phyloP scores from a whole-genome alignment of 2,888 invertebrate genomes.

The Amiota mariae region DNA sequence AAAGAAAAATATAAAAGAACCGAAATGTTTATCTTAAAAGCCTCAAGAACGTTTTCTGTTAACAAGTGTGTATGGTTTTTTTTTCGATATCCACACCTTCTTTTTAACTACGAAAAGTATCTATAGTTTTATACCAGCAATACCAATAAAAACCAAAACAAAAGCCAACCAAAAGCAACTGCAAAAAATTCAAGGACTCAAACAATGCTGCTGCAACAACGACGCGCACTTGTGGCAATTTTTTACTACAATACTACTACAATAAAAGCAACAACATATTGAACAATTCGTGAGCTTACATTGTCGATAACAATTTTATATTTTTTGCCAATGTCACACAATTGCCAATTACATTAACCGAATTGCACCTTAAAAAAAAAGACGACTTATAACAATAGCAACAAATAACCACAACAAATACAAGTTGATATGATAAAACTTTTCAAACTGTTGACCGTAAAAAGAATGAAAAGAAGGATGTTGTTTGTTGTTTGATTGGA shows the following conservation, averaged over 20 bases:
- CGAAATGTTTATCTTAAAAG: slow-evolving; percentile 25
- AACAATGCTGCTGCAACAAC: slow-evolving; percentile 32
- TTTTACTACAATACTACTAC: slow-evolving; percentile 29
- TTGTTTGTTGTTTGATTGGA: no score
- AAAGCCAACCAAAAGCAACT: slow-evolving; percentile 13
- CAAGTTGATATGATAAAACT: no score
- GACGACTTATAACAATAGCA: slow-evolving; percentile 7
- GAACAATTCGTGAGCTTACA: slow-evolving; percentile 17
- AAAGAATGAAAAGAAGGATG: no score
- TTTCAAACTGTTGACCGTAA: no score
- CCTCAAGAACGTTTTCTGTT: slow-evolving; percentile 16
- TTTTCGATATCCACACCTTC: neutral
- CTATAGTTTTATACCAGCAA: slow-evolving; percentile 18
- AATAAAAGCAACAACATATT: slow-evolving; percentile 13
- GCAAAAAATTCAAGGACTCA: neutral
- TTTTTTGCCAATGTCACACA: slow-evolving; percentile 39
- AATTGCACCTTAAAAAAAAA: slow-evolving; percentile 16
- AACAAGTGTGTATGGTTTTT: slow-evolving; percentile 7
- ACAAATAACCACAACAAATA: neutral
- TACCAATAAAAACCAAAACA: slow-evolving; percentile 10
- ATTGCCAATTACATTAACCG: slow-evolving; percentile 41
- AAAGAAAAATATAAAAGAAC: slow-evolving; percentile 1
- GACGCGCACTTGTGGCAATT: slow-evolving; percentile 25
- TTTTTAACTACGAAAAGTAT: neutral
- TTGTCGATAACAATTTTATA: slow-evolving; percentile 27